Percentiles rank a stretch among this genome's conserved stretches.
Evolutionary conservation across 2,888 invertebrate genomes (phyloP).

Genomic region (Tridacna gigas): DNA sequence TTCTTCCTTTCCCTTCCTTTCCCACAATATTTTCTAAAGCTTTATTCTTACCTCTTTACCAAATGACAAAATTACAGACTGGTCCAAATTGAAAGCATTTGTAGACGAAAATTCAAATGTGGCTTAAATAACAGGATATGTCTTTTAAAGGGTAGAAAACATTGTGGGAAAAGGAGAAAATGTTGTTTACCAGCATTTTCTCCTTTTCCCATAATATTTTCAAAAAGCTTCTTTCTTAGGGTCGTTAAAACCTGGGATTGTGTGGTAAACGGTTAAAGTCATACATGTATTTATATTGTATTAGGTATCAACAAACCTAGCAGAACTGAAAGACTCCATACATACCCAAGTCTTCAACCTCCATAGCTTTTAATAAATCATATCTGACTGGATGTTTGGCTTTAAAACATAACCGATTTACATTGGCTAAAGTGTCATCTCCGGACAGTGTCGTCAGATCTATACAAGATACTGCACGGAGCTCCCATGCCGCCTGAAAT

Average conservation of each 20-base stretch:
- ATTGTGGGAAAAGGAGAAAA: not conserved
- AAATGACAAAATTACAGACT: too few relatives aligned
- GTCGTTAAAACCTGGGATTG: too few relatives aligned
- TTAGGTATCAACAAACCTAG: too few relatives aligned
- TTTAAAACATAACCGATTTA: constrained; percentile 92
- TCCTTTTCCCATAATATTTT: not conserved
- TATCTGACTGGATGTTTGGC: constrained; percentile 87
- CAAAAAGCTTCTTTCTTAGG: not conserved
- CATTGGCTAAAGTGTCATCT: constrained; percentile 89
- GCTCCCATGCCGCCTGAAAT: constrained; percentile 88
- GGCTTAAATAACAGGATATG: too few relatives aligned
- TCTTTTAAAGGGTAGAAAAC: too few relatives aligned
- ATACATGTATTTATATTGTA: too few relatives aligned
- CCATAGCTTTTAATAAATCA: constrained; percentile 83
- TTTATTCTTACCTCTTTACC: too few relatives aligned
- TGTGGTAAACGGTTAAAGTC: too few relatives aligned
- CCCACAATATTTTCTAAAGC: too few relatives aligned
- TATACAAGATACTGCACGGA: constrained; percentile 93
- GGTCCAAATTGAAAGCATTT: too few relatives aligned
- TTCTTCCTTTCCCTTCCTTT: too few relatives aligned
- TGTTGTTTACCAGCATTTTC: not conserved
- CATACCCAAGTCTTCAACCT: constrained; percentile 78
- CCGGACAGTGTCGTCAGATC: constrained; percentile 97
- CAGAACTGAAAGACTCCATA: not conserved
- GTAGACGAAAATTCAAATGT: too few relatives aligned